Conservation (phyloP, 2,797 vertebrate genomes). For the Argya squamiceps region DNA sequence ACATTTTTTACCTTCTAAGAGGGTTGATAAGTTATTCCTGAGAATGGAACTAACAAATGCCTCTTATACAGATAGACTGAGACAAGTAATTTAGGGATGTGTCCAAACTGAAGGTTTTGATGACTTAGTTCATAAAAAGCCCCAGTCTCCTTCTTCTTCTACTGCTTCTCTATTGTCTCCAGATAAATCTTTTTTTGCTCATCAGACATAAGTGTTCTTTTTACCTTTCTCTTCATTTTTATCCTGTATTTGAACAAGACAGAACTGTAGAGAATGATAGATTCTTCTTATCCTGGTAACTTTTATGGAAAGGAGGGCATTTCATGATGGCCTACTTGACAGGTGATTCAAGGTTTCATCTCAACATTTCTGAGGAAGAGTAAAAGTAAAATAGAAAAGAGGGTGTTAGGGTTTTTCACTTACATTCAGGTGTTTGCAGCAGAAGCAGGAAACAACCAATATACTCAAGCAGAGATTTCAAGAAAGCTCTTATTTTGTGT, state of each 20-base stretch:
- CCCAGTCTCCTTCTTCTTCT: background rate
- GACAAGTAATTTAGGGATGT: background rate
- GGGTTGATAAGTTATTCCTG: too few species aligned
- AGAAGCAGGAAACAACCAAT: conserved; percentile 60
- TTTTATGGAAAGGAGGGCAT: conserved; percentile 52
- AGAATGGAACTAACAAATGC: background rate
- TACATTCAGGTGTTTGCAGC: conserved; percentile 23
- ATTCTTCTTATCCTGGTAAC: conserved; percentile 27
- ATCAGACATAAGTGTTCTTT: background rate
- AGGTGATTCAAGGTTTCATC: conserved; percentile 44
- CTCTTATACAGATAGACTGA: background rate
- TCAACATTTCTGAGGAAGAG: conserved; percentile 43
- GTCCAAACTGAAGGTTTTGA: background rate
- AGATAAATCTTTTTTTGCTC: background rate
- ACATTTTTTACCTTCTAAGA: background rate
- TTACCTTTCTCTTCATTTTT: background rate
- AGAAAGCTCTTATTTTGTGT: background rate
- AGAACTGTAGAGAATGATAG: conserved; percentile 25
- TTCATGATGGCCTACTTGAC: conserved; percentile 55
- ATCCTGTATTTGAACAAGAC: conserved; percentile 19
- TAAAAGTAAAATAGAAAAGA: background rate
- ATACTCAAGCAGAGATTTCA: conserved; percentile 20
- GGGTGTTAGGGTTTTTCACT: background rate
- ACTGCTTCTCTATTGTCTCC: conserved; percentile 13
- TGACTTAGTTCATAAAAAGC: background rate